Evolutionary conservation across 2,797 vertebrate genomes (phyloP), one percentile per base, ranked within the genome.

Genomic region (Catostomus latipinnis): DNA sequence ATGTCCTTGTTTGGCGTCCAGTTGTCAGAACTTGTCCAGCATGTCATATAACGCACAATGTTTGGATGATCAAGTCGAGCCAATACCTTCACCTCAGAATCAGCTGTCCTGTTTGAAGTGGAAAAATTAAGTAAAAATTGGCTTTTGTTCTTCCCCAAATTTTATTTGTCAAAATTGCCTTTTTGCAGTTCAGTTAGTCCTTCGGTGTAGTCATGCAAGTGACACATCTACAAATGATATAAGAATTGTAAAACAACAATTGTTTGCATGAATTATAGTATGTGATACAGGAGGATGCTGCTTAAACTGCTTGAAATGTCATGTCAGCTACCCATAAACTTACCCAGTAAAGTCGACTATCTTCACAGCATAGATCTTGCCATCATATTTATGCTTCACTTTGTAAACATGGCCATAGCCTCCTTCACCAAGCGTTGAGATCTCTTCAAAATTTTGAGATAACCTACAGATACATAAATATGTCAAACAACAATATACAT

Each of bases 41-140:
- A 66, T 5, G 74, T 81, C 16, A 34, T 52, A 70, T 88, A 88
- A 5, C 82, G 83, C 0, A 89, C 84, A 13, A 89, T 85, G 71
- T 86, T 86, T 13, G 54, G 34, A 65, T 88, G 85, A 0, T 80
- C 13, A 43, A 87, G 49, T 0, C 6, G 0, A 4, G 80, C 85
- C 79, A 89, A 22, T 9, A 74, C 60, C 22, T 18, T 46, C 46
- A 84, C 86, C 61, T 89, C 88, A 57, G 77, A 70, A 34, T 11
- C 18, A 11, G 84, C 82, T 4, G 45, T 4, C 0, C 86, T 86
- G 60, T 63, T n/a, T 9, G 6, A 57, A 6, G 16, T 16, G 0
- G 11, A 11, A 5, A 8, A 0, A 52, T 43, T 1, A 9, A 12
- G 50, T 12, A 6, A 13, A 0, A 8, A 48, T n/a, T 13, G 1